Evolutionary conservation across 2,797 vertebrate species (phyloP).

Genomic region (Botia kubotai): DNA sequence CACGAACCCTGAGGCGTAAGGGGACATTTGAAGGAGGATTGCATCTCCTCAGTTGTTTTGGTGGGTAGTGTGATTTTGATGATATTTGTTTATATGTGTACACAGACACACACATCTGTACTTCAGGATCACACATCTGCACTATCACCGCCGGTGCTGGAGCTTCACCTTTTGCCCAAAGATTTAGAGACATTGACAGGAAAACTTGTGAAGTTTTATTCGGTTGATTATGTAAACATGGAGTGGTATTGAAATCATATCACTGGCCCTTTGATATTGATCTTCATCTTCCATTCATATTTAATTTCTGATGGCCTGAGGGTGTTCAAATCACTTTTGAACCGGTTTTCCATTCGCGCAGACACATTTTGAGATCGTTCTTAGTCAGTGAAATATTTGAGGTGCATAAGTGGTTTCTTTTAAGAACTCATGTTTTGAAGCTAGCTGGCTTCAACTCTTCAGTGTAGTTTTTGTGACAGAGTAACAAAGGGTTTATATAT

Average conservation of each 20-base stretch:
- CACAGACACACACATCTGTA: background rate
- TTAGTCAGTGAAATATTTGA: background rate
- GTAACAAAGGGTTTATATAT: background rate
- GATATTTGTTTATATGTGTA: background rate
- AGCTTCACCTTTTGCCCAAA: background rate
- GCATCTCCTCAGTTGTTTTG: background rate
- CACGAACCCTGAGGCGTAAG: background rate
- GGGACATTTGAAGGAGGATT: slow-evolving; percentile 10
- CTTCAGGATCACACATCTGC: slow-evolving; percentile 27
- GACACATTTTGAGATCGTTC: background rate
- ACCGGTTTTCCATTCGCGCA: no score
- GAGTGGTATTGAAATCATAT: background rate
- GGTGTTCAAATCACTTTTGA: no score
- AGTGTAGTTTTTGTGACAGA: background rate
- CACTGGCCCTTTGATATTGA: background rate
- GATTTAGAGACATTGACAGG: background rate
- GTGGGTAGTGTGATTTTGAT: background rate
- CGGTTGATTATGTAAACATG: slow-evolving; percentile 2
- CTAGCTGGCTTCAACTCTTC: background rate
- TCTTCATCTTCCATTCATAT: background rate
- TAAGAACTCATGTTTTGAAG: background rate
- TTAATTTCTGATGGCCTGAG: no score
- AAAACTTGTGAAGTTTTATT: background rate
- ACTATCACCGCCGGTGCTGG: slow-evolving; percentile 6
- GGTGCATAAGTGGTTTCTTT: background rate